Base-by-base conservation (phyloP, 2,797 vertebrate species). In the Lagodon rhomboides region DNA sequence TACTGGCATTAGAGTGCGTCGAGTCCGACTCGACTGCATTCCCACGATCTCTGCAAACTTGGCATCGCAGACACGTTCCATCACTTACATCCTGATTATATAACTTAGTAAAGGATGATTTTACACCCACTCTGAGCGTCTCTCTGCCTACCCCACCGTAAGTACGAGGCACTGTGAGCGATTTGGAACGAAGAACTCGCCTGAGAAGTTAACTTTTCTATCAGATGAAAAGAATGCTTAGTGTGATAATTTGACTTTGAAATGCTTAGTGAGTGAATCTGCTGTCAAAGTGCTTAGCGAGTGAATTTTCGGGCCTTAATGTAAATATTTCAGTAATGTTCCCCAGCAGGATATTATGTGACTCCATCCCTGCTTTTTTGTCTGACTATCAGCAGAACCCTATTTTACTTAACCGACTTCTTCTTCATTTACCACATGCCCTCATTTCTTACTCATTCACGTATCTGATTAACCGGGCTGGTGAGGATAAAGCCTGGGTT, bases 281-380 rank as follows among this genome's bases (percentile, higher is more conserved):
- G 74, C 79, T 60, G 54, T 87, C 84, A 76, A 85, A 91, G 86
- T 85, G 87, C 90, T 89, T 84, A 87, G 80, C 9, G 59, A 62
- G 84, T 72, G 64, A 83, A 62, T 76, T 88, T 78, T 68, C 22
- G 17, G 59, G 63, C 41, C 73, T 77, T 62, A 76, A 74, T 82
- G 84, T 90, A 89, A 91, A 92, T 89, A 91, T 90, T 93, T 89
- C 79, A 88, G 83, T 61, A 70, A 87, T 76, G 73, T 82, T 87
- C 77, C 50, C 74, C 34, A 15, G 63, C 25, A 60, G 60, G 30
- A 84, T 83, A 67, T 84, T 79, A 25, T 54, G 47, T n/a, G 59
- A 73, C 66, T 85, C 62, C 74, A 58, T 78, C 64, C 73, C 54
- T 62, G 18, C n/a, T 70, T 82, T 82, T 80, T 77, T 72, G 59